A percentile compares a stretch with the other conserved stretches of the same genome.
phyloP scores from a whole-genome alignment of 2,888 invertebrate species.

The Argyresthia goedartella region DNA sequence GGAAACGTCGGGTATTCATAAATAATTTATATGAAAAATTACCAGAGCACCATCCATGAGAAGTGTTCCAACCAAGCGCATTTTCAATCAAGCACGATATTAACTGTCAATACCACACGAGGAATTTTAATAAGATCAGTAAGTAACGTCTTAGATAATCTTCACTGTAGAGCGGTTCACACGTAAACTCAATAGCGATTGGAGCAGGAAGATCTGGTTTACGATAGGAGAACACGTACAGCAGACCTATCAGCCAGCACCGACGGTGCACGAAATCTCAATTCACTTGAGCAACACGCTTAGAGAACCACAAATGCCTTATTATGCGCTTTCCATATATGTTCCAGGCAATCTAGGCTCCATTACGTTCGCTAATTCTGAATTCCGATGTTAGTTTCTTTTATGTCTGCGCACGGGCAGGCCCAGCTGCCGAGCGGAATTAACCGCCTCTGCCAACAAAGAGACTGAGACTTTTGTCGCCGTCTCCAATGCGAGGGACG shows the following conservation, averaged over 20 bases:
- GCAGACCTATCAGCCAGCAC: slow-evolving; percentile 26
- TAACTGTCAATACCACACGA: slow-evolving; percentile 13
- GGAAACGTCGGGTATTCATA: not conserved
- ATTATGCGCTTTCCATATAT: slow-evolving; percentile 68
- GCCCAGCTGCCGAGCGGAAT: slow-evolving; percentile 53
- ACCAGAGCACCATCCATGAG: not conserved
- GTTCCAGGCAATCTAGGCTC: slow-evolving; percentile 56
- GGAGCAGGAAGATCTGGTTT: slow-evolving; percentile 51
- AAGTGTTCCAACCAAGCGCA: not conserved
- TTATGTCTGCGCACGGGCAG: slow-evolving; percentile 14
- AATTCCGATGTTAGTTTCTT: slow-evolving; percentile 51
- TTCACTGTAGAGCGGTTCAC: slow-evolving; percentile 38
- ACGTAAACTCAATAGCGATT: slow-evolving; percentile 55
- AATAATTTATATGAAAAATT: not conserved
- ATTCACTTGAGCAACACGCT: slow-evolving; percentile 62
- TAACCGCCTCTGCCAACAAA: slow-evolving; percentile 33
- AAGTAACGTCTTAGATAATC: slow-evolving; percentile 21
- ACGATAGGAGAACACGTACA: slow-evolving; percentile 22
- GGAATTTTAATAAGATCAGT: slow-evolving; percentile 47
- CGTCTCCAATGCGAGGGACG: slow-evolving; percentile 36
- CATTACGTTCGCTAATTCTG: slow-evolving; percentile 59
- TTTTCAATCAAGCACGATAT: not conserved
- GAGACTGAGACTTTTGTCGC: slow-evolving; percentile 61
- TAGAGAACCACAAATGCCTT: slow-evolving; percentile 69
- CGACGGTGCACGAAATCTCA: slow-evolving; percentile 62